Conservation (phyloP, 2,797 vertebrate species). For the Nyctibius grandis region DNA sequence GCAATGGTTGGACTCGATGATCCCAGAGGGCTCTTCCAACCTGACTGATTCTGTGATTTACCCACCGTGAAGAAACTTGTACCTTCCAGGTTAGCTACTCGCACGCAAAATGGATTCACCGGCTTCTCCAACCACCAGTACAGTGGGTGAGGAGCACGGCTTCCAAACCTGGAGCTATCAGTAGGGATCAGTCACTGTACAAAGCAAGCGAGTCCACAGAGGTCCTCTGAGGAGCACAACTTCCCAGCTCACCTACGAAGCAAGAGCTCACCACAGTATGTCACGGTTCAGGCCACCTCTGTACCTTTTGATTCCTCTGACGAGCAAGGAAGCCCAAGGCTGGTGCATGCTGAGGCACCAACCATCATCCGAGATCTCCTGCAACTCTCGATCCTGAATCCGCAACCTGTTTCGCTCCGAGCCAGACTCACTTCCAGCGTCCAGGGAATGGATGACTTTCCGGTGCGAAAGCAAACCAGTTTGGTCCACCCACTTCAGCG, state of each 20-base stretch:
- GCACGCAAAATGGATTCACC: not conserved
- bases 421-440: not conserved
- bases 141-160: not conserved
- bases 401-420: conserved; percentile 77
- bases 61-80: not conserved
- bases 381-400: conserved; percentile 93
- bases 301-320: conserved; percentile 92
- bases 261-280: not conserved
- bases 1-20: no score
- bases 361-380: conserved; percentile 92
- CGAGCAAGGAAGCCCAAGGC: conserved; percentile 93
- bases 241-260: not conserved
- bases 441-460: conserved; percentile 31
- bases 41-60: no score
- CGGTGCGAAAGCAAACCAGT: conserved; percentile 60
- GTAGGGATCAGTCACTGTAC: not conserved
- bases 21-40: no score
- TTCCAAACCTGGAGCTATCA: not conserved
- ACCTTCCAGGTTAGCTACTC: not conserved
- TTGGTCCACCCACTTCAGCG: conserved; percentile 89
- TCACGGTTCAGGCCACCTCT: not conserved
- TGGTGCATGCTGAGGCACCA: conserved; percentile 98
- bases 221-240: not conserved
- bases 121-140: not conserved
- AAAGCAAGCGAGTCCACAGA: not conserved